Evolutionary conservation across 2,888 invertebrate species (phyloP).

Genomic region (Julus scandinavius): DNA sequence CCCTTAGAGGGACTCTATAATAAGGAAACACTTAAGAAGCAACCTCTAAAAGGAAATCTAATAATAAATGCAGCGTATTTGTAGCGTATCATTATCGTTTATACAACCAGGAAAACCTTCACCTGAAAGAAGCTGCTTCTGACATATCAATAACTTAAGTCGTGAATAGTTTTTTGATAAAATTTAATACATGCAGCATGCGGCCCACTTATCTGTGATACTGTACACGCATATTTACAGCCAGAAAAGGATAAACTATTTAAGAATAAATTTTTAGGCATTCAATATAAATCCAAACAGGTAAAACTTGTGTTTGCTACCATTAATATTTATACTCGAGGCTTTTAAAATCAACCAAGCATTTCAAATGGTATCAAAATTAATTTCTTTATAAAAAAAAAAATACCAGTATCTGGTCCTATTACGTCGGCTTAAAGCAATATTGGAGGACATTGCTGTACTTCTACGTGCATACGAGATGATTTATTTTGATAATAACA

Average conservation of each 20-base stretch:
- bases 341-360: not conserved
- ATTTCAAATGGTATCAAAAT: slow-evolving; percentile 35
- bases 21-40: slow-evolving; percentile 35
- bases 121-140: slow-evolving; percentile 25
- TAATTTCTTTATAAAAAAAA: not conserved
- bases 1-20: not conserved
- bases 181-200: not conserved
- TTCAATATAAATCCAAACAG: not conserved
- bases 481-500: not conserved
- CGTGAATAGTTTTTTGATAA: not conserved
- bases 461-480: not conserved
- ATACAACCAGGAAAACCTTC: slow-evolving; percentile 38
- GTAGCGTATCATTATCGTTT: not conserved
- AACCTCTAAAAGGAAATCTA: slow-evolving; percentile 33
- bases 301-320: not conserved
- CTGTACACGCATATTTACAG: not conserved
- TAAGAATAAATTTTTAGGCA: not conserved
- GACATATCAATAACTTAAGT: slow-evolving; percentile 27
- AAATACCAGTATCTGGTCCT: not conserved
- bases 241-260: not conserved
- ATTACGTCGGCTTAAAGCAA: not conserved
- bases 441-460: not conserved
- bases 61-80: not conserved
- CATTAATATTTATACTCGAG: not conserved
- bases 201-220: slow-evolving; percentile 32